Percentiles rank a stretch among this genome's conserved stretches.
Evolutionary conservation across 2,113 vertebrate genomes (phyloP).

Genomic region (Passer montanus): DNA sequence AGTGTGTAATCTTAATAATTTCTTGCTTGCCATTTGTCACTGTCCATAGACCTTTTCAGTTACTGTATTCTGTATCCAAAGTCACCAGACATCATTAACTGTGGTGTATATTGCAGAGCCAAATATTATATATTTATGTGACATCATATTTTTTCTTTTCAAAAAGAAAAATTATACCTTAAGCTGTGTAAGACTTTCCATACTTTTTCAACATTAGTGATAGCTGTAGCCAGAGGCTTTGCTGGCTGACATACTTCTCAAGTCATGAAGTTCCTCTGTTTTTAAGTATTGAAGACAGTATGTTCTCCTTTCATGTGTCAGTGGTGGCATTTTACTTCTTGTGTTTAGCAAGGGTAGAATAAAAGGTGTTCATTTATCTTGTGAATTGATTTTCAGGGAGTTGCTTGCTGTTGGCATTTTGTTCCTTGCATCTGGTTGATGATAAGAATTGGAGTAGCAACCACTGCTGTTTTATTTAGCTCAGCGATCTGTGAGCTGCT

Average conservation of each 20-base stretch:
- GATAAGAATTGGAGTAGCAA: background rate
- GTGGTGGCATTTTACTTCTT: constrained; percentile 18
- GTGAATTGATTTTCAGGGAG: background rate
- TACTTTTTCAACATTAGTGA: background rate
- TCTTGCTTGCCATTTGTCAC: background rate
- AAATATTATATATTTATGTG: background rate
- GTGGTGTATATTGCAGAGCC: background rate
- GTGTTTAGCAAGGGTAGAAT: background rate
- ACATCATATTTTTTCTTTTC: background rate
- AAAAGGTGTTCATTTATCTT: background rate
- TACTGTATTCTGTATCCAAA: background rate
- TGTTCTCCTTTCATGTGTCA: background rate
- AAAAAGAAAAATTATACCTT: background rate
- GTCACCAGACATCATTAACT: background rate
- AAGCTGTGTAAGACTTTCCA: background rate
- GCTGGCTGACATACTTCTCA: background rate
- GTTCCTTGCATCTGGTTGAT: background rate
- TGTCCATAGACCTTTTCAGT: background rate
- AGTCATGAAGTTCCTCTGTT: background rate
- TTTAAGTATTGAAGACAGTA: background rate
- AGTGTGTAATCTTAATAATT: background rate
- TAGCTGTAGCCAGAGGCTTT: background rate
- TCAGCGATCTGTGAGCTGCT: background rate
- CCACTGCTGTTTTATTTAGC: background rate
- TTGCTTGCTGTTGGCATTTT: background rate